These are phyloP conservation scores for Zygaena filipendulae DNA, from an alignment of 2,888 invertebrate genomes.

Conservation along the genomic window DNA sequence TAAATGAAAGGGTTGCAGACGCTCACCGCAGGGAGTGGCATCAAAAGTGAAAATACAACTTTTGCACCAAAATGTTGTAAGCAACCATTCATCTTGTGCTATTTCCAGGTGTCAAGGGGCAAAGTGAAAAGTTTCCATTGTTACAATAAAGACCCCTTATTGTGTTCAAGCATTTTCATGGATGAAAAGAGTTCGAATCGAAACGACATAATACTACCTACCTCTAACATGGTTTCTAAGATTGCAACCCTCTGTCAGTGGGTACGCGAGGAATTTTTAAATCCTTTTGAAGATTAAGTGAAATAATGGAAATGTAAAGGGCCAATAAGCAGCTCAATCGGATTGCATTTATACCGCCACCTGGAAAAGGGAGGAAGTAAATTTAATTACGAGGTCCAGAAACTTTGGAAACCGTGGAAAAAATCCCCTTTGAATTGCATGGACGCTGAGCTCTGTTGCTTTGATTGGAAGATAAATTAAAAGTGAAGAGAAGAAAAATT, in stretches of 20 bases:
- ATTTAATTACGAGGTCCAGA: constrained; percentile 51
- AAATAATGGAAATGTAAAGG: constrained; percentile 54
- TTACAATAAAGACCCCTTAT: constrained; percentile 27
- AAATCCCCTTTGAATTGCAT: constrained; percentile 38
- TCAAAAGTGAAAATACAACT: constrained; percentile 24
- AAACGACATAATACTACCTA: too few relatives aligned
- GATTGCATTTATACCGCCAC: constrained; percentile 53
- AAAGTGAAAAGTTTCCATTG: constrained; percentile 44
- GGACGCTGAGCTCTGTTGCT: too few relatives aligned
- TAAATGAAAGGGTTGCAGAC: constrained; percentile 29
- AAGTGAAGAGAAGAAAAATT: too few relatives aligned
- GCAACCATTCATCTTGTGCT: constrained; percentile 35
- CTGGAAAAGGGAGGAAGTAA: constrained; percentile 40
- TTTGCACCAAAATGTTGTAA: constrained; percentile 21
- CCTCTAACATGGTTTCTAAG: too few relatives aligned
- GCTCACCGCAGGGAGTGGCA: constrained; percentile 17
- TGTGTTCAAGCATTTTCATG: constrained; percentile 34
- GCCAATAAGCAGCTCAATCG: constrained; percentile 58
- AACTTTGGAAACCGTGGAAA: constrained; percentile 42
- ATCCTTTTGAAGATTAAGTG: constrained; percentile 34
- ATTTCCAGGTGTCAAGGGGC: constrained; percentile 39
- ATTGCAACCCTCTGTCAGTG: constrained; percentile 20
- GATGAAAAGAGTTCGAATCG: constrained; percentile 21
- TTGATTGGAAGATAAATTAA: too few relatives aligned
- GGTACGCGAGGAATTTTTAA: too few relatives aligned